Conservation (phyloP, 2,113 vertebrate genomes). For the Sisor rabdophorus region DNA sequence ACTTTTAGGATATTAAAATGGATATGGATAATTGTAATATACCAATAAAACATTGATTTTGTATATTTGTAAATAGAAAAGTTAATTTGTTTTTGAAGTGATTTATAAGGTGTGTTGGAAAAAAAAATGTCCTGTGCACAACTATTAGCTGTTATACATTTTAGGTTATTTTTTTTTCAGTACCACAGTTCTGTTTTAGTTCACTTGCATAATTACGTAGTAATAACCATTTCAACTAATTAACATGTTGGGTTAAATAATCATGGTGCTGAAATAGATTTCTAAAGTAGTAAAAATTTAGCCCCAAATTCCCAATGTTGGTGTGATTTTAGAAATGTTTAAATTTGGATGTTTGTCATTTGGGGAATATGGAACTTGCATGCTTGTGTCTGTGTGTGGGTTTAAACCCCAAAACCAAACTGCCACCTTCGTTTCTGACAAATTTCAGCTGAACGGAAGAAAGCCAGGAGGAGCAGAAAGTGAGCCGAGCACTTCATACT, state of each 20-base stretch:
- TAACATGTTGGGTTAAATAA: neutral
- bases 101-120: too few species aligned
- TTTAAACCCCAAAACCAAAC: constrained; percentile 87
- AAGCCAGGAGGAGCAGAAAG: constrained; percentile 77
- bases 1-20: too few species aligned
- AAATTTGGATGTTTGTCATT: neutral
- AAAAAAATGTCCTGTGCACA: too few species aligned
- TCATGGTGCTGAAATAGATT: neutral
- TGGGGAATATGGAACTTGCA: constrained; percentile 45
- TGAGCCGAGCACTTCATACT: constrained; percentile 66
- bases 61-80: too few species aligned
- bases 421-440: constrained; percentile 99
- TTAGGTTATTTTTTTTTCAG: neutral
- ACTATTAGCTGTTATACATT: too few species aligned
- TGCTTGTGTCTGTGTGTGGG: constrained; percentile 68
- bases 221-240: neutral
- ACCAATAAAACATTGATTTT: too few species aligned
- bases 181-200: neutral
- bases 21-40: too few species aligned
- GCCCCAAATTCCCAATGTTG: neutral
- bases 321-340: neutral
- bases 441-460: constrained; percentile 98
- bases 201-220: neutral
- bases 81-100: too few species aligned
- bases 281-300: neutral